Conservation (phyloP, 2,888 invertebrate genomes). For the Conchocele bisecta region DNA sequence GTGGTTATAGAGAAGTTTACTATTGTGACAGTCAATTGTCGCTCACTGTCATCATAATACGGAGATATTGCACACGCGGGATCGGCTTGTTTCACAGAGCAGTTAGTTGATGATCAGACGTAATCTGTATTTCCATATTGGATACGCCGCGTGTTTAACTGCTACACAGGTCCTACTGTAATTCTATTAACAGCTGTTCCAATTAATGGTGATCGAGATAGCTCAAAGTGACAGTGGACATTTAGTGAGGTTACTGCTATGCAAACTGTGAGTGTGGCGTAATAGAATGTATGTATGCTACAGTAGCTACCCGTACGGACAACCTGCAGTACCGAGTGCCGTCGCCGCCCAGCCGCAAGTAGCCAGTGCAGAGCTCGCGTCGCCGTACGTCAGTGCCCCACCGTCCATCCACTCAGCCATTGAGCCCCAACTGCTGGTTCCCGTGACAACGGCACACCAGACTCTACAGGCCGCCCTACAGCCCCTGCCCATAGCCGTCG, state of each 20-base stretch:
- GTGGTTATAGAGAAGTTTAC: slow-evolving; percentile 5
- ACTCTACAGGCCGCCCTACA: slow-evolving; percentile 35
- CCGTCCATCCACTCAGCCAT: slow-evolving; percentile 40
- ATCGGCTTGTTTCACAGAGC: too few species aligned
- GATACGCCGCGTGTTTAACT: too few species aligned
- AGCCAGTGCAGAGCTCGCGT: slow-evolving; percentile 1
- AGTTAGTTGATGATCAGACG: too few species aligned
- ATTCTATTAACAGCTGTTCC: too few species aligned
- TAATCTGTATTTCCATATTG: too few species aligned
- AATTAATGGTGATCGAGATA: too few species aligned
- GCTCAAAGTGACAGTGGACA: too few species aligned
- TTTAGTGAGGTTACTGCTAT: too few species aligned
- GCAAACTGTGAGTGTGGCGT: background rate
- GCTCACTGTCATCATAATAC: too few species aligned
- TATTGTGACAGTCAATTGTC: background rate
- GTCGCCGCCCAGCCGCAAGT: slow-evolving; percentile 6
- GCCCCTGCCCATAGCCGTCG: slow-evolving; percentile 47
- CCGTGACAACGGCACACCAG: slow-evolving; percentile 49
- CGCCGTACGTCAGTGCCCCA: slow-evolving; percentile 4
- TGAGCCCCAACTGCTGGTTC: slow-evolving; percentile 47
- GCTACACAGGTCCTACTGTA: too few species aligned
- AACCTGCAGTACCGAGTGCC: background rate
- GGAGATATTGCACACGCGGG: too few species aligned
- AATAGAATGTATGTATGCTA: slow-evolving; percentile 20
- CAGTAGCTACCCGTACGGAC: slow-evolving; percentile 16